These are phyloP conservation scores for Morone chrysops DNA, from an alignment of 2,113 vertebrate species.

Conservation along the genomic window DNA sequence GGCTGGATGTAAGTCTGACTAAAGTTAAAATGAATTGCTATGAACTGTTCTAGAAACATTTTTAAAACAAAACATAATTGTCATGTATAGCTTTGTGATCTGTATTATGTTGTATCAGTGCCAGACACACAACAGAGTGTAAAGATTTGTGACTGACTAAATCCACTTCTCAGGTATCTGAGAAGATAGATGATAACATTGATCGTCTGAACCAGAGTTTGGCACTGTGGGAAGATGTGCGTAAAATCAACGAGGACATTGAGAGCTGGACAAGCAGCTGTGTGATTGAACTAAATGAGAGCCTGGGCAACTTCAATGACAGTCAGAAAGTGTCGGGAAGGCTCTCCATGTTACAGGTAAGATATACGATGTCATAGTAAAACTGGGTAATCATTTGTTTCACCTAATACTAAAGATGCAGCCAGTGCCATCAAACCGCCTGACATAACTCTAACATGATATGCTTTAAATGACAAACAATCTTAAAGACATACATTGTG, in stretches of 20 bases:
- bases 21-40: no score
- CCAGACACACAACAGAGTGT: background rate
- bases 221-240: constrained; percentile 91
- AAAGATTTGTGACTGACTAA: background rate
- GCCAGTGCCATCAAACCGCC: background rate
- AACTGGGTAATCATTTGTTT: background rate
- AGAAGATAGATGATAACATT: constrained; percentile 91
- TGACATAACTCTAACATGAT: background rate
- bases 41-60: background rate
- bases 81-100: background rate
- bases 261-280: constrained; percentile 90
- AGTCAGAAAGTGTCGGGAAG: constrained; percentile 86
- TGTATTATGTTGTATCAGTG: background rate
- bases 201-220: constrained; percentile 85
- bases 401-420: background rate
- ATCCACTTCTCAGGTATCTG: constrained; percentile 84
- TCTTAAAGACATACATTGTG: background rate
- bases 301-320: constrained; percentile 87
- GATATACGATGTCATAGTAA: background rate
- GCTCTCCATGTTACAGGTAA: constrained; percentile 90
- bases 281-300: constrained; percentile 88
- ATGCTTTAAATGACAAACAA: background rate
- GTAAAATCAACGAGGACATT: constrained; percentile 87
- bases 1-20: constrained; percentile 92
- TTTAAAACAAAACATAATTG: background rate